Conservation (phyloP, 2,888 invertebrate genomes). For the Sinodicranocentrus sp. region DNA sequence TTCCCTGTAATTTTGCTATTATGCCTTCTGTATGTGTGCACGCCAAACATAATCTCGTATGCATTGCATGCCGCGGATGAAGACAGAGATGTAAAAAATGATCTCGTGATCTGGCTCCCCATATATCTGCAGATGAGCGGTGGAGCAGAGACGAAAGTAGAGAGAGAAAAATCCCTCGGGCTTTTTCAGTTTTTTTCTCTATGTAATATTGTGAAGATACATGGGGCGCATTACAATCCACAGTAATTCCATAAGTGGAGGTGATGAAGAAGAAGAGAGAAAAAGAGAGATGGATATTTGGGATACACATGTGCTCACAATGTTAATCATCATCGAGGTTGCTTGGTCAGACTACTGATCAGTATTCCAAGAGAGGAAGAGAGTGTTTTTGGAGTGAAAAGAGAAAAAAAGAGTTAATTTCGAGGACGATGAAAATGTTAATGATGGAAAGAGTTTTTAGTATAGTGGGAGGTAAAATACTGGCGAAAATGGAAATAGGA, state of each 20-base stretch:
- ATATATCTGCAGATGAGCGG: no score
- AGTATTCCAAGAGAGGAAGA: no score
- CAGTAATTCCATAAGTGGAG: slow-evolving; percentile 40
- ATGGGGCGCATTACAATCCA: slow-evolving; percentile 46
- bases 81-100: background rate
- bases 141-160: no score
- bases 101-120: slow-evolving; percentile 14
- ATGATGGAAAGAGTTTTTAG: background rate
- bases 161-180: slow-evolving; percentile 40
- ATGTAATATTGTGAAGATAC: slow-evolving; percentile 17
- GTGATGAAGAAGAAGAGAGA: no score
- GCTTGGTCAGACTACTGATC: no score
- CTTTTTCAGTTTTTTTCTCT: slow-evolving; percentile 29
- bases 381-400: no score
- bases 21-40: slow-evolving; percentile 8
- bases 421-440: background rate
- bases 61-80: background rate
- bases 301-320: no score
- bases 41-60: background rate
- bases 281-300: no score
- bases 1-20: slow-evolving; percentile 29
- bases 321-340: no score
- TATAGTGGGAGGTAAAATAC: background rate
- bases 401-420: background rate
- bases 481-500: no score